A percentile compares a stretch with the other conserved stretches of the same genome.
Evolutionary conservation across 2,888 invertebrate genomes (phyloP).

Genomic region (Poecilus cupreus): DNA sequence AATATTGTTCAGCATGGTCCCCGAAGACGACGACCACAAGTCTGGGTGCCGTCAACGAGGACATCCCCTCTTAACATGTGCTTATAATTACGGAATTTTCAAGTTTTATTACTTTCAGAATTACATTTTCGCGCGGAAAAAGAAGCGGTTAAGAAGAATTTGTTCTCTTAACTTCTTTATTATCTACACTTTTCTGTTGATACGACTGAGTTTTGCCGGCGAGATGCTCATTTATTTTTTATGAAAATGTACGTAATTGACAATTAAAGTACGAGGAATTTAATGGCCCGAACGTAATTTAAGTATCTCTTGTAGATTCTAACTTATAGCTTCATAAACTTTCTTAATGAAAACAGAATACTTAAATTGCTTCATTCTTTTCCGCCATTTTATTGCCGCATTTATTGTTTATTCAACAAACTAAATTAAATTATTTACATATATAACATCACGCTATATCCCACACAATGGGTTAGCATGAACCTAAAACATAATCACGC

Average conservation of each 20-base stretch:
- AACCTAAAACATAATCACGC: too few species aligned
- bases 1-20: slow-evolving; percentile 3
- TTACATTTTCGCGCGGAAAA: slow-evolving; percentile 15
- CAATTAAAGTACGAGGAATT: slow-evolving; percentile 22
- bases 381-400: background rate
- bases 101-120: slow-evolving; percentile 39
- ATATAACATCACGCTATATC: background rate
- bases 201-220: slow-evolving; percentile 13
- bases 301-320: background rate
- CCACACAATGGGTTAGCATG: too few species aligned
- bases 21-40: background rate
- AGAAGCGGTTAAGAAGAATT: slow-evolving; percentile 39
- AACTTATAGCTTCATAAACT: slow-evolving; percentile 15
- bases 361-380: background rate
- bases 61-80: slow-evolving; percentile 28
- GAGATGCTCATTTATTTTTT: slow-evolving; percentile 31
- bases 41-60: background rate
- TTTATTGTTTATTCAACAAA: background rate
- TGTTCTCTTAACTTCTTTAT: slow-evolving; percentile 41
- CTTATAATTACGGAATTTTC: slow-evolving; percentile 39
- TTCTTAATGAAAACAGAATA: background rate
- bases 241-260: slow-evolving; percentile 39
- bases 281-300: background rate
- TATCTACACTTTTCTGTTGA: slow-evolving; percentile 17
- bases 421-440: background rate